Conservation (phyloP, 2,113 vertebrate species). For the Pangasianodon gigas region DNA sequence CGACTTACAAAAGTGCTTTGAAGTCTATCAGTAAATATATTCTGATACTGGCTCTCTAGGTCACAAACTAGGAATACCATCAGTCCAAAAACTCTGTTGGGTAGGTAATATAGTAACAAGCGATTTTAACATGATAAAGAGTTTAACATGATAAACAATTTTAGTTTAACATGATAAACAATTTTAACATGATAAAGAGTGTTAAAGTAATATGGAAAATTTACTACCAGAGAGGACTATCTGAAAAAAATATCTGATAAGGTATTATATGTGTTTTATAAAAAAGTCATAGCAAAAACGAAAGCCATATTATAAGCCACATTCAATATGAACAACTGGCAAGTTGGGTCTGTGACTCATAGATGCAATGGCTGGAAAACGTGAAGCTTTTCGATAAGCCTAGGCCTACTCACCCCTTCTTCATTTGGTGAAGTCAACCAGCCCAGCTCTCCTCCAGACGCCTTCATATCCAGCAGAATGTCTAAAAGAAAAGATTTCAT, state of each 20-base stretch:
- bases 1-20: too few relatives aligned
- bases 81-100: too few relatives aligned
- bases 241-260: neutral
- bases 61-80: too few relatives aligned
- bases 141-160: too few relatives aligned
- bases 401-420: slow-evolving; percentile 82
- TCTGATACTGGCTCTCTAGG: too few relatives aligned
- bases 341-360: slow-evolving; percentile 34
- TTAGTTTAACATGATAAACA: too few relatives aligned
- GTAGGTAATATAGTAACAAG: too few relatives aligned
- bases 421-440: slow-evolving; percentile 89
- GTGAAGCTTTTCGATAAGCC: neutral
- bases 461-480: slow-evolving; percentile 88
- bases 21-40: too few relatives aligned
- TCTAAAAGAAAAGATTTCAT: slow-evolving; percentile 70
- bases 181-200: neutral
- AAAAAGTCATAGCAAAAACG: neutral
- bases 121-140: too few relatives aligned
- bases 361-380: slow-evolving; percentile 4
- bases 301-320: neutral
- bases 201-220: neutral
- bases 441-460: slow-evolving; percentile 87
- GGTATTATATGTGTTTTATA: neutral
- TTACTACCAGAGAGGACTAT: neutral
- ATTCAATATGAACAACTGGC: too few relatives aligned